A percentile compares a stretch with the other conserved stretches of the same genome.
These are phyloP conservation scores for Plumapathes pennacea DNA, from an alignment of 92 coral and sea anemone genomes.

Conservation along the genomic window DNA sequence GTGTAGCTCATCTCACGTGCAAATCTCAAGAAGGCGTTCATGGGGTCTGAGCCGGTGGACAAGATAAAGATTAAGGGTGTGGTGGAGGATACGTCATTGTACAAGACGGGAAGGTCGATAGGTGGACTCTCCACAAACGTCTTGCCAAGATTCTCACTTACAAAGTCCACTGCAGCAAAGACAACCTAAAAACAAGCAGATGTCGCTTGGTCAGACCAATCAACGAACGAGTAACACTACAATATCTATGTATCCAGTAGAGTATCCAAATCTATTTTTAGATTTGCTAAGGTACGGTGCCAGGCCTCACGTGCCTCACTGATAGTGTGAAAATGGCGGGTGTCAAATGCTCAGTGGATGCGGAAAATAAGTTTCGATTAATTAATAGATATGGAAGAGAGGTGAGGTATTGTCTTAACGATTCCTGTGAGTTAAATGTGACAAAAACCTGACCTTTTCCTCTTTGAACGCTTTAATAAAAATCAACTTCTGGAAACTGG, in stretches of 20 bases:
- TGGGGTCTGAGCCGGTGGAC: conserved; percentile 97
- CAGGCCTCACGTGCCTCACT: no score
- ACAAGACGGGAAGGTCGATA: conserved; percentile 81
- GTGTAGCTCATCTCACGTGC: conserved; percentile 94
- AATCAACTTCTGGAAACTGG: conserved; percentile 84
- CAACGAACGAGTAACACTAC: no score
- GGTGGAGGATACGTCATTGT: conserved; percentile 77
- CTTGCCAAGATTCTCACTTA: conserved; percentile 90
- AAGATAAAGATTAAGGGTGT: conserved; percentile 91
- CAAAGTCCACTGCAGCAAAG: conserved; percentile 92
- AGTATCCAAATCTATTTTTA: no score
- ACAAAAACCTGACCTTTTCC: conserved; percentile 63
- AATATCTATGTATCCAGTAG: no score
- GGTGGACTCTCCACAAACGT: conserved; percentile 97
- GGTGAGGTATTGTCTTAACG: no score
- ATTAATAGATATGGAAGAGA: no score
- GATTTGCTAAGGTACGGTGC: no score
- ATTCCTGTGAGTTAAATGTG: no score
- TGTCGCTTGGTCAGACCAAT: no score
- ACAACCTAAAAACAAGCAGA: conserved; percentile 84
- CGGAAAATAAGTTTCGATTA: no score
- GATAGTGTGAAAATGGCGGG: no score
- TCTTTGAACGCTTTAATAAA: conserved; percentile 88
- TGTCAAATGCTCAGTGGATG: no score
- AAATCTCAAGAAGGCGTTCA: conserved; percentile 98